These are phyloP conservation scores for Acinonyx jubatus DNA, from an alignment of 2,113 vertebrate species.

Conservation along the genomic window DNA sequence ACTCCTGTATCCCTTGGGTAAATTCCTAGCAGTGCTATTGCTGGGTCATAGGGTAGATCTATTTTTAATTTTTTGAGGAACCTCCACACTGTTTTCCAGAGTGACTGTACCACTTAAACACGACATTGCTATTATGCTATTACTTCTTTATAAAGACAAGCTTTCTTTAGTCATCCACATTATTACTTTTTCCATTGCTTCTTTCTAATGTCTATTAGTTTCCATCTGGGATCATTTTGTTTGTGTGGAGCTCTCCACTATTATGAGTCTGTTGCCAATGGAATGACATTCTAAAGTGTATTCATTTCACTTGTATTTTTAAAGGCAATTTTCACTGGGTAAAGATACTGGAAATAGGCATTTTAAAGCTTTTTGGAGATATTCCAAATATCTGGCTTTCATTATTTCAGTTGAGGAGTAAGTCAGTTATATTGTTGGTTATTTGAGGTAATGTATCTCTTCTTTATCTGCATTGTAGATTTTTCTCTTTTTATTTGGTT, in stretches of 20 bases:
- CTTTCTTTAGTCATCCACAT: neutral
- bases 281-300: neutral
- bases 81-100: too few relatives aligned
- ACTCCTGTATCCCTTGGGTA: too few relatives aligned
- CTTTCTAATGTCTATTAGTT: neutral
- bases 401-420: neutral
- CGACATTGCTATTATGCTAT: neutral
- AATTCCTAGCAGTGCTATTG: too few relatives aligned
- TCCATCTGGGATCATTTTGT: neutral
- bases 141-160: neutral
- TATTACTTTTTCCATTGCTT: neutral
- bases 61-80: too few relatives aligned
- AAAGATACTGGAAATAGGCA: neutral
- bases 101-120: too few relatives aligned
- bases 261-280: neutral
- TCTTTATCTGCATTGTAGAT: neutral
- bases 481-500: neutral
- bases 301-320: slow-evolving; percentile 30
- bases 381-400: neutral
- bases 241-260: neutral
- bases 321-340: neutral
- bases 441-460: neutral
- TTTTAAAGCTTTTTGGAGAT: neutral
- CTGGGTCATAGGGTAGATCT: too few relatives aligned
- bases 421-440: neutral